These are phyloP conservation scores for Zenarchopterus dispar DNA, from an alignment of 2,797 vertebrate genomes.

Conservation along the genomic window DNA sequence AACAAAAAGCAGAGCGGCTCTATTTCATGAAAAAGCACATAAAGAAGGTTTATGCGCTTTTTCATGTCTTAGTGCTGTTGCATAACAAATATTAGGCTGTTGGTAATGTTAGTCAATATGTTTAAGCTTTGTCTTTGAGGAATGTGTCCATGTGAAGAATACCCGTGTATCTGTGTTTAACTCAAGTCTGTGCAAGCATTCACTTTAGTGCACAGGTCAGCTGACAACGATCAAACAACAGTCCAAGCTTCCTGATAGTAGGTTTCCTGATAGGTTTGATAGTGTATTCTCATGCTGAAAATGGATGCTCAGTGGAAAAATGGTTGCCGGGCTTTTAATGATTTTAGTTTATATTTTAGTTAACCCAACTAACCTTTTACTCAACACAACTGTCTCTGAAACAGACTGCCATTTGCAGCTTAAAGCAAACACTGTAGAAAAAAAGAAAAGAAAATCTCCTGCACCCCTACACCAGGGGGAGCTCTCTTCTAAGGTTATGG, in stretches of 20 bases:
- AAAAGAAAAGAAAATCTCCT: constrained; percentile 11
- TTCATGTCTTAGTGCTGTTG: background rate
- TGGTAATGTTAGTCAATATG: background rate
- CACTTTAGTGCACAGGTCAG: constrained; percentile 17
- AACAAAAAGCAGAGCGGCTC: background rate
- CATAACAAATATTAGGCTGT: background rate
- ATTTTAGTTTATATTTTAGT: constrained; percentile 11
- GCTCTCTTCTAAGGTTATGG: constrained; percentile 34
- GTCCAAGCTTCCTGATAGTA: background rate
- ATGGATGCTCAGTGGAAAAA: constrained; percentile 16
- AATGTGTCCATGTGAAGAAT: too few relatives aligned
- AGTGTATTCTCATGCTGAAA: constrained; percentile 30
- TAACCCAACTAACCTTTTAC: constrained; percentile 17
- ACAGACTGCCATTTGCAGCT: constrained; percentile 39
- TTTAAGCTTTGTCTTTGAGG: background rate
- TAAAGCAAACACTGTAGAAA: background rate
- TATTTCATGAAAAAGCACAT: background rate
- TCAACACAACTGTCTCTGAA: constrained; percentile 13
- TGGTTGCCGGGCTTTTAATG: constrained; percentile 11
- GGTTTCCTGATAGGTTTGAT: too few relatives aligned
- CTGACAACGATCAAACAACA: constrained; percentile 11
- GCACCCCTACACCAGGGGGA: constrained; percentile 74
- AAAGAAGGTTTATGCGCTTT: background rate
- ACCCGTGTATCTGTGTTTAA: background rate
- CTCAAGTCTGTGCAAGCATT: background rate